Conservation (phyloP, 2,888 invertebrate species). For the Entomobrya proxima region DNA sequence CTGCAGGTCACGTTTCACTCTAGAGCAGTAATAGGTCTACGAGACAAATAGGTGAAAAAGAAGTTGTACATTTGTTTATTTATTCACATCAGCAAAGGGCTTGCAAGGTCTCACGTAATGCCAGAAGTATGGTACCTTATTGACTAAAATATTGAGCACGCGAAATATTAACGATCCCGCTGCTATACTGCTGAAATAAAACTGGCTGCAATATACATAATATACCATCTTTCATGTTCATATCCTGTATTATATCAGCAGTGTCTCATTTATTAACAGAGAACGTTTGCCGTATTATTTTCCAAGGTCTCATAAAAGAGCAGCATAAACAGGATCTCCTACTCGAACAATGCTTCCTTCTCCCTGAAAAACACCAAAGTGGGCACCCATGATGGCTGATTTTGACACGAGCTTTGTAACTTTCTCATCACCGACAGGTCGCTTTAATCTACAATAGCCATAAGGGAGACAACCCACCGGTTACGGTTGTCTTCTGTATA, state of each 20-base stretch:
- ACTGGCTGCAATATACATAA: too few relatives aligned
- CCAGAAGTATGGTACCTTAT: too few relatives aligned
- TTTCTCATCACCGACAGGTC: constrained; percentile 48
- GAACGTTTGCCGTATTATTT: too few relatives aligned
- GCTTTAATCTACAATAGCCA: constrained; percentile 52
- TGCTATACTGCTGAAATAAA: too few relatives aligned
- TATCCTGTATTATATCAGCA: not conserved
- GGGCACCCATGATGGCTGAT: constrained; percentile 64
- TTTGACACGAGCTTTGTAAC: constrained; percentile 58
- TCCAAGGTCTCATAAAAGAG: constrained; percentile 47
- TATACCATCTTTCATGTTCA: too few relatives aligned
- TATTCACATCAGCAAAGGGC: too few relatives aligned
- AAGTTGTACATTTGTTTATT: too few relatives aligned
- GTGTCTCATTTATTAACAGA: not conserved
- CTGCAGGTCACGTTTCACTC: not conserved
- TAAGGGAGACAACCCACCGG: not conserved
- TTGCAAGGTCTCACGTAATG: too few relatives aligned
- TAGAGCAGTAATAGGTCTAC: not conserved
- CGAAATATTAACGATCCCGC: too few relatives aligned
- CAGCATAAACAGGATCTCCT: constrained; percentile 68
- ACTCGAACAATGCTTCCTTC: constrained; percentile 47
- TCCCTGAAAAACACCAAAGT: constrained; percentile 68
- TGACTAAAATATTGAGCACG: too few relatives aligned
- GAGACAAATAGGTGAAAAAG: too few relatives aligned
- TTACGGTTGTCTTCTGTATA: too few relatives aligned